Base-by-base conservation (phyloP, 2,888 invertebrate genomes). In the Tetropium fuscum region DNA sequence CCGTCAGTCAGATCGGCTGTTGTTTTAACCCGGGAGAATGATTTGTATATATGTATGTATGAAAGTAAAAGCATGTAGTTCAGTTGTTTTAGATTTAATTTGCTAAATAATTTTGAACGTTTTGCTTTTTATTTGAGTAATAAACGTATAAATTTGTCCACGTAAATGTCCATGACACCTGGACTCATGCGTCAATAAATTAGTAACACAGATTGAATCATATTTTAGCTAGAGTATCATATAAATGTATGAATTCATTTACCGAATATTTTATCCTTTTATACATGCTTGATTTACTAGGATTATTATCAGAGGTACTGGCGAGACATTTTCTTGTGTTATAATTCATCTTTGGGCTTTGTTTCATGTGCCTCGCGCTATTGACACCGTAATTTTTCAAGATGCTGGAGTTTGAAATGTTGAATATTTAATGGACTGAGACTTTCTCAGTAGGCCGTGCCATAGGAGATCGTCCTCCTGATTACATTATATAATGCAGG, bases 1-100 rank as follows among this genome's bases (percentile, higher is more conserved):
- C 75, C 80, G 81, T 83, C 83, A 83, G 81, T 83, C 79, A 83
- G 83, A 80, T 79, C 78, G 75, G 79, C 81, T 80, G 81, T 74
- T 78, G 78, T 75, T 56, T 40, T 55, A 47, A 56, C 51, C 61
- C 45, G 60, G 48, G 55, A 43, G 47, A 60, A 36, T 19, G 27
- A 54, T 53, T 54, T 57, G 51, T 13, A 13, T 7, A 7, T 13
- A 41, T 58, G 19, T 40, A 54, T 44, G 41, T 41, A 36, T 25
- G 19, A 8, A 15, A 20, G 43, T 34, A 44, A 25, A 59, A 49
- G 47, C 27, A 27, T n/a, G 27, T 36, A 54, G 44, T 43, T 40
- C 51, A 38, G 59, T 30, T 49, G 43, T 53, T 51, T 44, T 45
- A 45, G 32, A 18, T 32, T 41, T 13, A 7, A 15, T 3, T 11